A percentile compares a stretch with the other conserved stretches of the same genome.
Conservation (phyloP, 2,888 invertebrate genomes). For the Scrobipalpa atriplicella region DNA sequence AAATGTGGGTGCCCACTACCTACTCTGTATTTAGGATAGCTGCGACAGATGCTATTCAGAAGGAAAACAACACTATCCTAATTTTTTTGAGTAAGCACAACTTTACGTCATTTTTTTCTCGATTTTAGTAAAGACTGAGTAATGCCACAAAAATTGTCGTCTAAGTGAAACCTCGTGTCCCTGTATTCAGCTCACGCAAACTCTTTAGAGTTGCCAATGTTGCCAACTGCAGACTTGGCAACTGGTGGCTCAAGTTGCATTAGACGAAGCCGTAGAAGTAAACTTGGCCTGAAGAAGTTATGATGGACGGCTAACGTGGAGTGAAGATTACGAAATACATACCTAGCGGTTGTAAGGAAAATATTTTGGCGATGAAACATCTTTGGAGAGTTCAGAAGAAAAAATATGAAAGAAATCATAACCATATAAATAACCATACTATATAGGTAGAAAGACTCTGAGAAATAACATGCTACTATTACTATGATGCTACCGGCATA, state of each 20-base stretch:
- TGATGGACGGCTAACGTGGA: neutral
- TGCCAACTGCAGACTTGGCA: conserved; percentile 7
- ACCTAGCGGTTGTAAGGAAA: neutral
- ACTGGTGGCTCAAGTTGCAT: conserved; percentile 14
- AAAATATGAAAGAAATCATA: neutral
- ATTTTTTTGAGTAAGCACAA: no score
- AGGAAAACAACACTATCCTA: no score
- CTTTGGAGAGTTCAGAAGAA: neutral
- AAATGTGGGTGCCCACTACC: no score
- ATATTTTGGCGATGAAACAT: neutral
- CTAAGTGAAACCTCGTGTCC: conserved; percentile 7
- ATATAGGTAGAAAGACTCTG: no score
- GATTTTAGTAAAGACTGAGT: no score
- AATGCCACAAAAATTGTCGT: no score
- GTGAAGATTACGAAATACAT: neutral
- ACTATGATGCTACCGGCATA: no score
- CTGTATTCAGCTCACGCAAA: conserved; percentile 2
- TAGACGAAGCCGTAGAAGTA: neutral
- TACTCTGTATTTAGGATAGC: no score
- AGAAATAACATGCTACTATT: no score
- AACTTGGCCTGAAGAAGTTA: conserved; percentile 5
- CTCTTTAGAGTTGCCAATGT: neutral
- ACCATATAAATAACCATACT: no score
- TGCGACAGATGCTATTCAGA: no score
- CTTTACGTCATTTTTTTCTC: no score